Conservation (phyloP, 2,113 vertebrate species). For the Neotoma lepida region DNA sequence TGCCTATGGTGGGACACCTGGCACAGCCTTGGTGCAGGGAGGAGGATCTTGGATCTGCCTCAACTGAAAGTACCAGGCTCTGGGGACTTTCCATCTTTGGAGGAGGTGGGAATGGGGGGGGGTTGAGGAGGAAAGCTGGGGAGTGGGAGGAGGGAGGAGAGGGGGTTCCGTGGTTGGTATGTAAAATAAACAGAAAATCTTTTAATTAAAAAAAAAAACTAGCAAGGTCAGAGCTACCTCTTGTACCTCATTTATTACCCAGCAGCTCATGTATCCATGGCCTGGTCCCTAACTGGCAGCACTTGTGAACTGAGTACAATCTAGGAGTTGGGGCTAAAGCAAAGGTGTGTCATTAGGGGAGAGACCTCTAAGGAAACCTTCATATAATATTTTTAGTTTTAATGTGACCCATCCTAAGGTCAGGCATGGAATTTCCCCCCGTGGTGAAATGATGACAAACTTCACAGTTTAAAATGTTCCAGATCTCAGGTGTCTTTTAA, state of each 20-base stretch:
- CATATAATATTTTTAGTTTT: neutral
- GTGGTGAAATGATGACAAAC: neutral
- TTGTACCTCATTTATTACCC: neutral
- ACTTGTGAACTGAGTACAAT: neutral
- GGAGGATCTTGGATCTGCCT: no score
- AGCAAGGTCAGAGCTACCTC: neutral
- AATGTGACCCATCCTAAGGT: neutral
- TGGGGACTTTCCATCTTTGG: no score
- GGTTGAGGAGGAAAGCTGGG: no score
- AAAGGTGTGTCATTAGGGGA: neutral
- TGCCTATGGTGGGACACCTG: no score
- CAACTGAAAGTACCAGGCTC: no score
- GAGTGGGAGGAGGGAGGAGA: no score
- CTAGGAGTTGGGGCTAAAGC: neutral
- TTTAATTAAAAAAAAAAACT: no score
- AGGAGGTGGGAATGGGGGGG: no score
- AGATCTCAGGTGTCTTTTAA: neutral
- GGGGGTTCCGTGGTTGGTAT: no score
- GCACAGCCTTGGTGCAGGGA: no score
- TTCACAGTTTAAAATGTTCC: neutral
- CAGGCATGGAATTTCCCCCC: neutral
- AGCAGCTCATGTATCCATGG: neutral
- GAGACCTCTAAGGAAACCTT: neutral
- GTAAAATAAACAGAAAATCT: no score
- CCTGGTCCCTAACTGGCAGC: no score